phyloP scores from a whole-genome alignment of 2,888 invertebrate species.

The Dysmachus trigonus region DNA sequence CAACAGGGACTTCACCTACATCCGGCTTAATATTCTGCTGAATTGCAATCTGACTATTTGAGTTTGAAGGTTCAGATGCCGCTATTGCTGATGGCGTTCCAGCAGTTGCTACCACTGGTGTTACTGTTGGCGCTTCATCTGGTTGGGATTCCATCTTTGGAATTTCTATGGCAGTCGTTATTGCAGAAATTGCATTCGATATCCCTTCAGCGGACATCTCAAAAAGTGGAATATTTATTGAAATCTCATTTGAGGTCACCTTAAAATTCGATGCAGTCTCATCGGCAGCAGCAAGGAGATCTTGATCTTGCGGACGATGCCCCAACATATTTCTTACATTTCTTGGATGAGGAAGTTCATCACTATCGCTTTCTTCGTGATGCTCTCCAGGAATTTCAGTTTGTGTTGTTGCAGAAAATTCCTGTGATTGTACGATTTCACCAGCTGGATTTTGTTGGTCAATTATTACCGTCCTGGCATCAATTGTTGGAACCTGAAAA shows the following conservation, averaged over 20 bases:
- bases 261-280: background rate
- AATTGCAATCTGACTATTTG: too few relatives aligned
- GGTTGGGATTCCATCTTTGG: background rate
- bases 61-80: too few relatives aligned
- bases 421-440: background rate
- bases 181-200: background rate
- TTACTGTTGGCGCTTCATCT: background rate
- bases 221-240: background rate
- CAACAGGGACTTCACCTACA: too few relatives aligned
- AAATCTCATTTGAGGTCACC: conserved; percentile 8
- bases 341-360: background rate
- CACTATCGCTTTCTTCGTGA: background rate
- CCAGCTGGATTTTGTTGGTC: background rate
- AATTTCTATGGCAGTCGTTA: background rate
- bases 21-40: too few relatives aligned
- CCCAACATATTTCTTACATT: background rate
- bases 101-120: too few relatives aligned
- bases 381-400: background rate
- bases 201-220: background rate
- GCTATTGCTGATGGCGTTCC: background rate
- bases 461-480: background rate
- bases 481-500: background rate
- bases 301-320: background rate
- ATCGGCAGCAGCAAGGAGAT: background rate
- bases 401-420: too few relatives aligned